Percentiles rank a stretch among this genome's conserved stretches.
phyloP scores from a whole-genome alignment of 2,113 vertebrate species.

The Cephalopholis sonnerati region DNA sequence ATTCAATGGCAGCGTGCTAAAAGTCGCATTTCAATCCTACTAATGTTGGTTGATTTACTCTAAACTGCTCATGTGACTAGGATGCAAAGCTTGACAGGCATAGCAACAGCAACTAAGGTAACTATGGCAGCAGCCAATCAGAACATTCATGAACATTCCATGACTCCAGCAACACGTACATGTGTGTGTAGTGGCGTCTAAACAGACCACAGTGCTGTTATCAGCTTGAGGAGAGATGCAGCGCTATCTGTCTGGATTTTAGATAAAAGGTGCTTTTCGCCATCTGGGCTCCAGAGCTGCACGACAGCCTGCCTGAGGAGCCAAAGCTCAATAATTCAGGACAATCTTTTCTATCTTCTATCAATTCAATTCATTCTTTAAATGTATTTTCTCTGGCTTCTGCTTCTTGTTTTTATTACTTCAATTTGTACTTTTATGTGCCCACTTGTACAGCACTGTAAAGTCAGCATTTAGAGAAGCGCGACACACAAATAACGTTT shows the following conservation, averaged over 20 bases:
- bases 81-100: too few species aligned
- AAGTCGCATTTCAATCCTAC: too few species aligned
- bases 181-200: slow-evolving; percentile 11
- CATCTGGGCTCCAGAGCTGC: slow-evolving; percentile 16
- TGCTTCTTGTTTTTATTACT: slow-evolving; percentile 51
- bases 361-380: slow-evolving; percentile 48
- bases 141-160: not conserved
- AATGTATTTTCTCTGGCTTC: slow-evolving; percentile 43
- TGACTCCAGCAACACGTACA: not conserved
- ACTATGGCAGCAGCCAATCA: not conserved
- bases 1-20: too few species aligned
- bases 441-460: not conserved
- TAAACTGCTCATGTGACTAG: not conserved
- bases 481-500: slow-evolving; percentile 14
- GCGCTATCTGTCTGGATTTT: slow-evolving; percentile 23
- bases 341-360: slow-evolving; percentile 47
- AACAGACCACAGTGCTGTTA: slow-evolving; percentile 18
- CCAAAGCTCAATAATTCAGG: slow-evolving; percentile 53
- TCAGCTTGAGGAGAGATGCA: slow-evolving; percentile 26
- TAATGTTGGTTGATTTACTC: not conserved
- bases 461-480: slow-evolving; percentile 43
- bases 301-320: slow-evolving; percentile 10
- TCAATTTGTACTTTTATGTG: slow-evolving; percentile 48
- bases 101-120: not conserved
- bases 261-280: slow-evolving; percentile 59